These are phyloP conservation scores for Phrynocephalus guinanensis DNA, from an alignment of 2,797 vertebrate genomes.

Conservation along the genomic window DNA sequence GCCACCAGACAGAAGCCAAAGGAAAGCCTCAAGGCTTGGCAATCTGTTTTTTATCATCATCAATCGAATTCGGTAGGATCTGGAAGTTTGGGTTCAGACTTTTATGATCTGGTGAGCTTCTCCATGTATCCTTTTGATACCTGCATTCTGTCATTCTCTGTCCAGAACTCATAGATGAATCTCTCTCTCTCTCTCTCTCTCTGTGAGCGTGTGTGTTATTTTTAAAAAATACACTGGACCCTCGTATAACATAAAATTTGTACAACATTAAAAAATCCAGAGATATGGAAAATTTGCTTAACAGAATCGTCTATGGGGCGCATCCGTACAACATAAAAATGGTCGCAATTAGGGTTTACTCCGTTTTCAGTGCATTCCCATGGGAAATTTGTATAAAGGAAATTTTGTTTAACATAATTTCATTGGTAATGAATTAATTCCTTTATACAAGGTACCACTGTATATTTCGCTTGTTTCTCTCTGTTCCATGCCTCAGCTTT, in stretches of 20 bases:
- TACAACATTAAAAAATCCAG: no score
- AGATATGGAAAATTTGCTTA: no score
- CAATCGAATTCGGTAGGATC: slow-evolving; percentile 37
- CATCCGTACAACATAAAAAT: no score
- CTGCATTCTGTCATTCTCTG: background rate
- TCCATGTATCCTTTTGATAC: background rate
- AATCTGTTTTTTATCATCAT: slow-evolving; percentile 22
- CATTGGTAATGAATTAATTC: no score
- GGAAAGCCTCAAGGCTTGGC: background rate
- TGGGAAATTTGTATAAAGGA: no score
- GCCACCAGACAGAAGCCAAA: slow-evolving; percentile 46
- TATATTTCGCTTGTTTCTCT: background rate
- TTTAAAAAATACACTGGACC: background rate
- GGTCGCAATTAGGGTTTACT: no score
- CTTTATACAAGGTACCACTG: no score
- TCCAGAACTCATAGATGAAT: no score
- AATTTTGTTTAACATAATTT: no score
- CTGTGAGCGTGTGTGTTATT: background rate
- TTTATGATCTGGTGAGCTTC: background rate
- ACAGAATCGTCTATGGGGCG: no score
- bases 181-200: background rate
- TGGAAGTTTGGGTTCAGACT: background rate
- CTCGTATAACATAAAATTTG: no score
- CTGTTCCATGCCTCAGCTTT: slow-evolving; percentile 10
- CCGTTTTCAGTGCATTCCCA: no score